Percentiles rank a stretch among this genome's conserved stretches.
These are phyloP conservation scores for Synanthedon myopaeformis DNA, from an alignment of 2,888 invertebrate genomes.

Conservation along the genomic window DNA sequence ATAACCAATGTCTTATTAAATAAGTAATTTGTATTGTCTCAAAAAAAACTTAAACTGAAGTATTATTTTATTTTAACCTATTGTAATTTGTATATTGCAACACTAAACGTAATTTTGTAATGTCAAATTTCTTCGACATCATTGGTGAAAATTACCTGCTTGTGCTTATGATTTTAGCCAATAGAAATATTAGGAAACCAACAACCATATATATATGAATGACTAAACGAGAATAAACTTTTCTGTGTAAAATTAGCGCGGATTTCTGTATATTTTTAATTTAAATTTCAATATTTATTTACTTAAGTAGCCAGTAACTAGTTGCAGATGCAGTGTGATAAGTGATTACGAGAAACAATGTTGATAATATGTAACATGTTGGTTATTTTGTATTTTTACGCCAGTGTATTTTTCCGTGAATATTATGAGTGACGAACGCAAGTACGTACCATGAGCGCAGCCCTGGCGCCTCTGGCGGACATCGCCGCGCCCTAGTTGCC, in stretches of 20 bases:
- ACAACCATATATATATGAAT: neutral
- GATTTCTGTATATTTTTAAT: slow-evolving; percentile 23
- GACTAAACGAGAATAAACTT: slow-evolving; percentile 3
- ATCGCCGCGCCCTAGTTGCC: slow-evolving; percentile 65
- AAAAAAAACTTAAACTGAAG: too few species aligned
- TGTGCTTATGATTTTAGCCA: too few species aligned
- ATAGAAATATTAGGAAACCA: neutral
- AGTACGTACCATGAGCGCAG: slow-evolving; percentile 61
- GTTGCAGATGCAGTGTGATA: too few species aligned
- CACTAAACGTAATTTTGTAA: too few species aligned
- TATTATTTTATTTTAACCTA: too few species aligned
- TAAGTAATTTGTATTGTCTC: too few species aligned
- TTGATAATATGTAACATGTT: too few species aligned
- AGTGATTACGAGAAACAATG: neutral
- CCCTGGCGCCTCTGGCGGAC: slow-evolving; percentile 67
- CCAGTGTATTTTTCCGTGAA: neutral
- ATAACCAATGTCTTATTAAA: too few species aligned
- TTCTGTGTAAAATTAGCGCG: slow-evolving; percentile 48
- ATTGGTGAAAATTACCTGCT: too few species aligned
- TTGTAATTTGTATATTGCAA: too few species aligned
- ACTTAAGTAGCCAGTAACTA: neutral
- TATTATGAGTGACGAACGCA: slow-evolving; percentile 10
- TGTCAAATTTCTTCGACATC: too few species aligned
- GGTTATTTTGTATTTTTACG: neutral
- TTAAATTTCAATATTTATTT: slow-evolving; percentile 30